Percentiles rank a stretch among this genome's conserved stretches.
Evolutionary conservation across 2,888 invertebrate species (phyloP).

Genomic region (Metopia argyrocephala): DNA sequence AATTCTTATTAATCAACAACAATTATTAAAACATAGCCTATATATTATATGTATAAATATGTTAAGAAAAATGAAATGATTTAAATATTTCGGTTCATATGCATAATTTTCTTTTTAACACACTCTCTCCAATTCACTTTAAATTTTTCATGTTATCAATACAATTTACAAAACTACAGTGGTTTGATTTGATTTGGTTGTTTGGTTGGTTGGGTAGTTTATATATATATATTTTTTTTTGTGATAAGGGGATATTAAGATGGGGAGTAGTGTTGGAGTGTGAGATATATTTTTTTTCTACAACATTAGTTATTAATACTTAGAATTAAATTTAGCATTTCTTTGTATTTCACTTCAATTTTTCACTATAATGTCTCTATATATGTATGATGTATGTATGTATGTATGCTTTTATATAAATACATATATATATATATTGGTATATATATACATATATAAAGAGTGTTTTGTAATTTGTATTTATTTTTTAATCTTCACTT

Average conservation of each 20-base stretch:
- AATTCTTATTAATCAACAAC: too few species aligned
- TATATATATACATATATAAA: background rate
- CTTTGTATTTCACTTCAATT: background rate
- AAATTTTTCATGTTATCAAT: conserved; percentile 1
- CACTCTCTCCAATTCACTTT: background rate
- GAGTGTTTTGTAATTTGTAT: conserved; percentile 32
- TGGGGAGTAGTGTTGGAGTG: background rate
- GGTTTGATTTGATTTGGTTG: background rate
- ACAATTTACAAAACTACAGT: conserved; percentile 25
- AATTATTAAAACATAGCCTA: too few species aligned
- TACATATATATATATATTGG: conserved; percentile 22
- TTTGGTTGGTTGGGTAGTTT: background rate
- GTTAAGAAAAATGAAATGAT: too few species aligned
- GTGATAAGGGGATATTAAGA: background rate
- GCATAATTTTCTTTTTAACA: background rate
- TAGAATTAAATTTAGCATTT: conserved; percentile 20
- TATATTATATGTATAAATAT: too few species aligned
- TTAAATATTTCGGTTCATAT: background rate
- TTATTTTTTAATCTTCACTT: background rate
- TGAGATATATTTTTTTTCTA: conserved; percentile 36
- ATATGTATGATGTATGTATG: conserved; percentile 21
- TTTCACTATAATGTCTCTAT: conserved; percentile 11
- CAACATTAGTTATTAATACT: conserved; percentile 33
- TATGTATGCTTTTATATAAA: background rate
- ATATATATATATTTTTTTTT: background rate